These are phyloP conservation scores for Columba janthina DNA, from an alignment of 2,113 vertebrate species.

Conservation along the genomic window DNA sequence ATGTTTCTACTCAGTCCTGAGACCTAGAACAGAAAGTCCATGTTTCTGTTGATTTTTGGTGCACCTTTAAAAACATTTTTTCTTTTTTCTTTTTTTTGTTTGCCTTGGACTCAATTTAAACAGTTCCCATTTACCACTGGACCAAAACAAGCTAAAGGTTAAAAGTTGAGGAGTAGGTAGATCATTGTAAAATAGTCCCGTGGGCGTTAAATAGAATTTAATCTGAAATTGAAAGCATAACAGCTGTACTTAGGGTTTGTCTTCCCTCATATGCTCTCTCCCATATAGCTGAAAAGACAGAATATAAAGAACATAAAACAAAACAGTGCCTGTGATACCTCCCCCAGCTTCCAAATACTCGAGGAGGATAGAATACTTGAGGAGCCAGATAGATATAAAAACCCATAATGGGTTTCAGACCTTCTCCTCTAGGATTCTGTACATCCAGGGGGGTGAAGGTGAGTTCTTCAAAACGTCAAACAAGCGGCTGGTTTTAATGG, in stretches of 20 bases:
- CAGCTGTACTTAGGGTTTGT: background rate
- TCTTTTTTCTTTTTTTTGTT: background rate
- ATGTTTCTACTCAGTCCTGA: background rate
- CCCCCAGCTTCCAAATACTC: background rate
- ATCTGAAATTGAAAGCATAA: background rate
- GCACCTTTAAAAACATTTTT: background rate
- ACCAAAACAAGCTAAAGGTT: background rate
- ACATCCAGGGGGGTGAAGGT: background rate
- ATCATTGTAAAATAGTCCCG: background rate
- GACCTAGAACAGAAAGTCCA: background rate
- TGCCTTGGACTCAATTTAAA: background rate
- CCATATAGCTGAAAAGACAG: background rate
- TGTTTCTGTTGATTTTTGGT: background rate
- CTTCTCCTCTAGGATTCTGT: background rate
- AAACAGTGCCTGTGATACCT: background rate
- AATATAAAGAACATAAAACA: background rate
- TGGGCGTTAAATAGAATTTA: background rate
- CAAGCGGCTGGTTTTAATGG: background rate
- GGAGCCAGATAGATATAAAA: background rate
- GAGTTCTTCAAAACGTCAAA: background rate
- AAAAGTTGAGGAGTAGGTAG: background rate
- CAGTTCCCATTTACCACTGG: background rate
- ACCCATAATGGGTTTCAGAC: background rate
- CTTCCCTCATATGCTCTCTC: background rate
- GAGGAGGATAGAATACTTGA: background rate